phyloP scores from a whole-genome alignment of 2,113 vertebrate species.

The Brienomyrus brachyistius region DNA sequence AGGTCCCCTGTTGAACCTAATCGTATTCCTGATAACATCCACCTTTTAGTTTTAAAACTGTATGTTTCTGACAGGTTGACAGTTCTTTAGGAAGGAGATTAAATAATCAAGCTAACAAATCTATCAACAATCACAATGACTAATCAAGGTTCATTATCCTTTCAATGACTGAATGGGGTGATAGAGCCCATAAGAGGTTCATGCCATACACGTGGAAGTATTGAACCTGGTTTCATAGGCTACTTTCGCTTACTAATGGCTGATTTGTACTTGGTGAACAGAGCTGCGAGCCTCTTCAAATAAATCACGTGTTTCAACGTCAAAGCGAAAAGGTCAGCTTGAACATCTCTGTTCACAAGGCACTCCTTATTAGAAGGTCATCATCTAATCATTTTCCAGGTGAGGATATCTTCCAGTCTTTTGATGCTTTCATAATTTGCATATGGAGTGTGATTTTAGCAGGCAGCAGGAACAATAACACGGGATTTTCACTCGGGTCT shows the following conservation, averaged over 20 bases:
- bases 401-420: neutral
- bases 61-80: neutral
- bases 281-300: neutral
- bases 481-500: neutral
- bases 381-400: neutral
- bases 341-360: neutral
- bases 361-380: neutral
- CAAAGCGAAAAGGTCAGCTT: neutral
- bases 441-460: neutral
- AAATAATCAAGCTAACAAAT: neutral
- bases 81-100: neutral
- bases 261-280: neutral
- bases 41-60: neutral
- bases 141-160: slow-evolving; percentile 5
- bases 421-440: neutral
- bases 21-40: neutral
- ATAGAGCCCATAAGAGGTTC: neutral
- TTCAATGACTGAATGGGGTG: neutral
- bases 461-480: neutral
- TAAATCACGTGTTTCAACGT: neutral
- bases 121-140: neutral
- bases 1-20: neutral
- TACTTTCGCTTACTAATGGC: neutral
- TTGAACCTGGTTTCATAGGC: neutral
- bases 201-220: neutral